phyloP scores from a whole-genome alignment of 2,113 vertebrate species.

The Oxyura jamaicensis region DNA sequence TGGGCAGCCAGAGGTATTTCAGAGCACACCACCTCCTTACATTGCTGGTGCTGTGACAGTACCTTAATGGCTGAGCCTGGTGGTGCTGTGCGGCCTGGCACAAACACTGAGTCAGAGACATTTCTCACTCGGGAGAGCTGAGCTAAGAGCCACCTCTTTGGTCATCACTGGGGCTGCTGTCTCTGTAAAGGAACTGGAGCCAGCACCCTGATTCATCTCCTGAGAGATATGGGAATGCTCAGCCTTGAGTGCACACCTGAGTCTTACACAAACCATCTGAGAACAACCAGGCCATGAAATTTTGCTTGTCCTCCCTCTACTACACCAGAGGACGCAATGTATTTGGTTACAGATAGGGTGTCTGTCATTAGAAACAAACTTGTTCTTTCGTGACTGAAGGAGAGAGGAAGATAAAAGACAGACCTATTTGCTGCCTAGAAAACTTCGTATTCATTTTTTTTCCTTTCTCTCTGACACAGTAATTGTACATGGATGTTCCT shows the following conservation, averaged over 20 bases:
- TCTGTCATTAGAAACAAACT: background rate
- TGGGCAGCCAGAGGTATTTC: background rate
- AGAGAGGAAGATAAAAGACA: background rate
- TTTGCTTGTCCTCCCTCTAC: background rate
- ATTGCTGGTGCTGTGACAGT: background rate
- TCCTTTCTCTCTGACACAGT: background rate
- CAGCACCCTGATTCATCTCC: constrained; percentile 13
- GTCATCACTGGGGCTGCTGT: background rate
- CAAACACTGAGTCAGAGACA: background rate
- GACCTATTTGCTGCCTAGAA: background rate
- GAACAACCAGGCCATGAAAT: background rate
- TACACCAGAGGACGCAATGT: background rate
- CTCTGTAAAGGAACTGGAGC: background rate
- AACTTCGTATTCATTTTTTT: background rate
- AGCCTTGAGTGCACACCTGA: background rate
- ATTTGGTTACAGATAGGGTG: background rate
- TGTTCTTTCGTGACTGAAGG: background rate
- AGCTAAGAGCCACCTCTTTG: background rate
- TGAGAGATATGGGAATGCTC: background rate
- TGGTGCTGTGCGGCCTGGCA: constrained; percentile 5
- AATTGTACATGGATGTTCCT: background rate
- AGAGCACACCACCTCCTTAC: background rate
- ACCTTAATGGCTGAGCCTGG: background rate
- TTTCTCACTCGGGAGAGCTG: background rate
- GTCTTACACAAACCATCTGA: background rate